Evolutionary conservation across 2,888 invertebrate species (phyloP).

Genomic region (Gari tellinella): DNA sequence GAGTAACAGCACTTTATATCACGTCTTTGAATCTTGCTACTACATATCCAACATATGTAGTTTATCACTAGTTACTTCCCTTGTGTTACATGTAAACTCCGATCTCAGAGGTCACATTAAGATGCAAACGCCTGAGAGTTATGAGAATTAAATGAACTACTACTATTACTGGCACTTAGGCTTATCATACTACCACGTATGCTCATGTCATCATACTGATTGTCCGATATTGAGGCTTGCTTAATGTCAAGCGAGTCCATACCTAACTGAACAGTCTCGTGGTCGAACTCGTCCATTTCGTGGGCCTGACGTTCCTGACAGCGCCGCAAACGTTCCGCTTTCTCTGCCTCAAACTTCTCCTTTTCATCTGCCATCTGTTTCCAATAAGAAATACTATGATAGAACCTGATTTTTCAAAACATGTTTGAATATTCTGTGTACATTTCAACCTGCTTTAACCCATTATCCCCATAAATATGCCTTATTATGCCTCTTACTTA

Average conservation of each 20-base stretch:
- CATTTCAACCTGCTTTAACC: too few species aligned
- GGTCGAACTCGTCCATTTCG: constrained; percentile 96
- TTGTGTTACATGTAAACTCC: not conserved
- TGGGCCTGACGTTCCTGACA: constrained; percentile 95
- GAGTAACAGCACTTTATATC: too few species aligned
- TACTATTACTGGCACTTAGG: constrained; percentile 97
- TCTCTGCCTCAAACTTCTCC: constrained; percentile 95
- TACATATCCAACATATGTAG: too few species aligned
- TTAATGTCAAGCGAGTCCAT: constrained; percentile 96
- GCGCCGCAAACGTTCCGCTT: constrained; percentile 94
- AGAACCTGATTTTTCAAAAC: too few species aligned
- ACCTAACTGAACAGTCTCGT: constrained; percentile 96
- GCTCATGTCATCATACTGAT: constrained; percentile 92
- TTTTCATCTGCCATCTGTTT: constrained; percentile 95
- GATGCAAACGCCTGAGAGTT: constrained; percentile 56
- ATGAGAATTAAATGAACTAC: constrained; percentile 85
- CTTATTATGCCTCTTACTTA: too few species aligned
- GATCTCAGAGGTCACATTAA: constrained; percentile 18
- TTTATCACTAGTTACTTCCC: too few species aligned
- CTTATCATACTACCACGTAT: constrained; percentile 97
- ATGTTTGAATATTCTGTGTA: too few species aligned
- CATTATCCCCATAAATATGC: too few species aligned
- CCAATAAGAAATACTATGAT: too few species aligned
- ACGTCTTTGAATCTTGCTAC: too few species aligned
- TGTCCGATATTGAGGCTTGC: constrained; percentile 94